Conservation (phyloP, 2,888 invertebrate species). For the Euspilapteryx auroguttella region DNA sequence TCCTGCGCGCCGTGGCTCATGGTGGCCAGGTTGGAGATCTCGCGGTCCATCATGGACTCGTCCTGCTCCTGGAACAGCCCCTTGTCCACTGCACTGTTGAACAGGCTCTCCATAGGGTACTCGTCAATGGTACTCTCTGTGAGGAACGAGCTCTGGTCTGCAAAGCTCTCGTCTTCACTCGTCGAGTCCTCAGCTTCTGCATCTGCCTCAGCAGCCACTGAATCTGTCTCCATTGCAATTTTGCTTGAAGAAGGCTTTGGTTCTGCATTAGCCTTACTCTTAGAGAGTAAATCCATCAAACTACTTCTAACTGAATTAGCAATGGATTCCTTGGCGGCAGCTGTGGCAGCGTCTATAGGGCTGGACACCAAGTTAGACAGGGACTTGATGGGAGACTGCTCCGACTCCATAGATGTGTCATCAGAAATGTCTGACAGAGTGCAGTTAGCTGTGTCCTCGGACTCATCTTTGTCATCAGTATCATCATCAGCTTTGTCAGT, state of each 20-base stretch:
- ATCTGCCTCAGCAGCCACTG: too few relatives aligned
- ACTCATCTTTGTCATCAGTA: conserved; percentile 19
- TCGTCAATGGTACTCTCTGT: conserved; percentile 52
- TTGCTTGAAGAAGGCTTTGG: conserved; percentile 27
- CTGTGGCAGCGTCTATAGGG: conserved; percentile 35
- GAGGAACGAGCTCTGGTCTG: conserved; percentile 50
- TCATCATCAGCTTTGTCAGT: conserved; percentile 19
- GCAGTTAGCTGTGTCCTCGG: conserved; percentile 27
- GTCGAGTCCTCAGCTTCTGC: conserved; percentile 48
- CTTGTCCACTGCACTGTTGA: conserved; percentile 51
- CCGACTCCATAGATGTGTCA: conserved; percentile 31
- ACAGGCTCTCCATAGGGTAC: conserved; percentile 53
- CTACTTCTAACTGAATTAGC: conserved; percentile 41
- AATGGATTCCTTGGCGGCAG: conserved; percentile 25
- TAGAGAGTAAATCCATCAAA: conserved; percentile 42
- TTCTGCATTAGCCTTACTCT: conserved; percentile 30
- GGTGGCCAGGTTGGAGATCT: conserved; percentile 50
- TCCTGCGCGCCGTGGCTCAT: conserved; percentile 46
- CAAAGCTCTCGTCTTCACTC: conserved; percentile 46
- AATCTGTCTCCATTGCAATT: conserved; percentile 30
- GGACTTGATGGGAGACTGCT: conserved; percentile 65
- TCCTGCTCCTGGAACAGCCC: conserved; percentile 48
- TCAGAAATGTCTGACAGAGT: conserved; percentile 34
- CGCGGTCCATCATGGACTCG: conserved; percentile 49
- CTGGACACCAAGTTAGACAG: conserved; percentile 65